These are phyloP conservation scores for Polyergus mexicanus DNA, from an alignment of 1,140 invertebrate genomes.

Conservation along the genomic window DNA sequence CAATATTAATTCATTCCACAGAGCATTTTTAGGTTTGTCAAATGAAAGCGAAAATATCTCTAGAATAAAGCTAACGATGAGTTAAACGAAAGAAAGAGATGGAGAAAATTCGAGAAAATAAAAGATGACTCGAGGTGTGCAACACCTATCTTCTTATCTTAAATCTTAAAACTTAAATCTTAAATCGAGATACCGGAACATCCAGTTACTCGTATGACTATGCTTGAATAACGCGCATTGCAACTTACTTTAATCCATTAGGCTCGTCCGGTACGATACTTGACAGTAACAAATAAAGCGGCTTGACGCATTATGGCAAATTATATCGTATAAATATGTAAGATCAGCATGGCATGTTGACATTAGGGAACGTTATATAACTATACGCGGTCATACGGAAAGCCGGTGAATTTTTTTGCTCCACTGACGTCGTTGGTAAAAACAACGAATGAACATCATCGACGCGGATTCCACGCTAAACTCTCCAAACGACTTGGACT, in stretches of 20 bases:
- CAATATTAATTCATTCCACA: not conserved
- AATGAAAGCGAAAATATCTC: not conserved
- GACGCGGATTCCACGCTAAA: not conserved
- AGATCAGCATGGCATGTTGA: constrained; percentile 31
- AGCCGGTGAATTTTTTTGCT: not conserved
- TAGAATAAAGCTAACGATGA: not conserved
- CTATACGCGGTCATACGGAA: constrained; percentile 8
- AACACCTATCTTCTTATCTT: not conserved
- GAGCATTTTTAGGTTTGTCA: not conserved
- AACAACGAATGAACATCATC: not conserved
- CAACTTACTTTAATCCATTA: not conserved
- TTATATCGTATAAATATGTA: constrained; percentile 27
- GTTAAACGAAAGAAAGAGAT: not conserved
- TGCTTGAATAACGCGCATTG: not conserved
- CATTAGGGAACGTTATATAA: constrained; percentile 52
- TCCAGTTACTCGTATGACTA: not conserved
- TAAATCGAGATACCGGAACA: not conserved
- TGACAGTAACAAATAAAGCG: constrained; percentile 49
- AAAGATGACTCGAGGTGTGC: not conserved
- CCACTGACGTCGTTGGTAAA: not conserved
- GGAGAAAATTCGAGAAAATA: not conserved
- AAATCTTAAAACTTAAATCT: too few relatives aligned
- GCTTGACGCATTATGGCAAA: constrained; percentile 46
- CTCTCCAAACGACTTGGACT: constrained; percentile 60
- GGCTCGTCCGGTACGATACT: not conserved